Evolutionary conservation across 2,113 vertebrate genomes (phyloP).

Genomic region (Oreochromis aureus): DNA sequence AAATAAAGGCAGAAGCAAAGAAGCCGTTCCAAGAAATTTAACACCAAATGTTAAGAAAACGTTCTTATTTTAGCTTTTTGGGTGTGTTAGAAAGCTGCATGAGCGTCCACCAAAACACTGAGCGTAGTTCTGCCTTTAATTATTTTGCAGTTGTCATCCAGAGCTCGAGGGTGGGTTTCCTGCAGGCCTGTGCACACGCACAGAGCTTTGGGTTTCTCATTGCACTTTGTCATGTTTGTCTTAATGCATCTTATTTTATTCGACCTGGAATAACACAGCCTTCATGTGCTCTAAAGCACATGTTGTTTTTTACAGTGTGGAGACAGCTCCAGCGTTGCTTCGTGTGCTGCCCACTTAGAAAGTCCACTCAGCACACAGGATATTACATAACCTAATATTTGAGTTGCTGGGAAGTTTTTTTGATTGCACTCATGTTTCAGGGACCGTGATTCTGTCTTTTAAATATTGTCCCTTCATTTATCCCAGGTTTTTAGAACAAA

Average conservation of each 20-base stretch:
- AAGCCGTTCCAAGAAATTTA: neutral
- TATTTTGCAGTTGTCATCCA: neutral
- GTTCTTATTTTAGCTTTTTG: neutral
- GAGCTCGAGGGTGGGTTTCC: neutral
- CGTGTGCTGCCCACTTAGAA: neutral
- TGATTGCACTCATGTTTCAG: neutral
- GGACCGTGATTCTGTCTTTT: neutral
- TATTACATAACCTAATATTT: neutral
- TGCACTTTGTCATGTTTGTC: neutral
- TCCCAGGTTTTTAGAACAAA: neutral
- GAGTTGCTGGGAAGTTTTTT: neutral
- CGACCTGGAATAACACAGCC: neutral
- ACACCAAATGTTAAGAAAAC: neutral
- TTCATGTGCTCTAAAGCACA: neutral
- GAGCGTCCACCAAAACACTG: accelerated
- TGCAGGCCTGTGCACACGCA: neutral
- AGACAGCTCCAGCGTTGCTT: neutral
- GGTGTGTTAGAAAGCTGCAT: neutral
- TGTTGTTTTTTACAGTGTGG: neutral
- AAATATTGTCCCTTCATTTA: neutral
- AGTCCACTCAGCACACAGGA: neutral
- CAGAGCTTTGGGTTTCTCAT: neutral
- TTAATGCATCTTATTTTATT: neutral
- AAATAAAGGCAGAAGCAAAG: neutral
- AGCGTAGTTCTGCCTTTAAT: neutral